Base-by-base conservation (phyloP, 2,797 vertebrate genomes). In the Sciurus carolinensis region DNA sequence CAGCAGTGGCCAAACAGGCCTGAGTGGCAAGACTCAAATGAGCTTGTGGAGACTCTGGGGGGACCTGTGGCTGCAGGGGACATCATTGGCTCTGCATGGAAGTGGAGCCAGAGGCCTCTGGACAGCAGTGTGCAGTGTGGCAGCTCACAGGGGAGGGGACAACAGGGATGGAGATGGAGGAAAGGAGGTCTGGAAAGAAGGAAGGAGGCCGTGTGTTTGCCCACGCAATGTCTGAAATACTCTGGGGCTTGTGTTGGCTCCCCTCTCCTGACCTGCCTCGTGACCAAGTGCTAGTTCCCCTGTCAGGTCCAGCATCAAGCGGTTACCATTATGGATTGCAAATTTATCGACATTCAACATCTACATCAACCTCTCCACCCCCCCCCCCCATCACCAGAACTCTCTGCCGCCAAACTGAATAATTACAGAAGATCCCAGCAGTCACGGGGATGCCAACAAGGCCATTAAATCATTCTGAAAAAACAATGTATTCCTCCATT, bases 311-410 rank as follows among this genome's bases (percentile, higher is more conserved):
- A 79, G 97, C 97, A 97, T 97, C 94, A 81, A 97, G 87, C 79
- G 95, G 93, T 97, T 95, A 88, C 94, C 95, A 98, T 98, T 98
- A 98, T 50, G 91, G 98, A 98, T 98, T 97, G 98, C 98, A 98
- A 98, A 98, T 98, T 98, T 98, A 98, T 98, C 98, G 98, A 98
- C 98, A 98, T 98, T 98, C 98, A 98, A 98, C 98, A 98, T 98
- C 97, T 97, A 87, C 97, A 96, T 98, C 97, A 96, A 98, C 94
- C 98, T 98, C 39, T 39, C 39, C 39, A 39, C 39, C 39, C 39
- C 3, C 39, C 98, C 93, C 98, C 97, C 97, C 96, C 98, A 98
- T 98, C 98, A 98, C 98, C 98, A 97, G 98, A 97, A 98, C 96
- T 95, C 97, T 97, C 92, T 94, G 79, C 98, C 52, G 62, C 98